Evolutionary conservation across 2,113 vertebrate species (phyloP), one percentile per base, ranked within the genome.

Genomic region (Mirza zaza): DNA sequence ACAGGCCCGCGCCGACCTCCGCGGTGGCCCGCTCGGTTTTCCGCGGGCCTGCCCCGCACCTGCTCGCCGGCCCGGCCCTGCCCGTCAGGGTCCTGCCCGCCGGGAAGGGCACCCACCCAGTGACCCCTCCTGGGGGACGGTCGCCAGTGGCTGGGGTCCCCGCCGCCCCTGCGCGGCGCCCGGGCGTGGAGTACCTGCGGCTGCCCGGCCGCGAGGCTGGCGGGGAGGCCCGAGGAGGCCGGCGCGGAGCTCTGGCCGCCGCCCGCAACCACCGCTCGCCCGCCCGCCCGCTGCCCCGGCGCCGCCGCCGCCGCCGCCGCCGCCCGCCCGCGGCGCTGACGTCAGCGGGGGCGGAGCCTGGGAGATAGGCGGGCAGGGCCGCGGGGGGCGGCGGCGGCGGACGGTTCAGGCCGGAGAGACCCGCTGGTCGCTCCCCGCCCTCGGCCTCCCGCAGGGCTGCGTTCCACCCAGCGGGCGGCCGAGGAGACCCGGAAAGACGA

Each of bases 341-440:
- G 98, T 98, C 97, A 98, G 83, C 13, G 95, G 95, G 89, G 98
- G 98, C 92, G 98, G 98, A 95, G 98, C 93, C 96, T 97, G 90
- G 21, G 76, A 7, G 45, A n/a, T n/a, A n/a, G 45, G 6, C 45
- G 57, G 36, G 27, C 75, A 75, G 57, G 89, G 91, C 48, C 3
- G 25, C 57, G 25, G 32, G 6, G 2, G 2, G 17, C 2, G 10
- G 52, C 25, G 48, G 4, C 27, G 1, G 6, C 6, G 5, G 1
- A 6, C 6, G 5, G 23, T 39, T 29, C 50, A 8, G 67, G 57
- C 32, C 68, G 9, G 32, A 29, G 14, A 29, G 27, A 39, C n/a
- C 13, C 48, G 27, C 27, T 20, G 39, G 32, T 27, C 23, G 34
- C 27, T 50, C 50, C 27, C 23, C 2, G 21, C 21, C 63, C 17